Evolutionary conservation across 1,140 invertebrate genomes (phyloP).

Genomic region (Rhopalosiphum maidis): DNA sequence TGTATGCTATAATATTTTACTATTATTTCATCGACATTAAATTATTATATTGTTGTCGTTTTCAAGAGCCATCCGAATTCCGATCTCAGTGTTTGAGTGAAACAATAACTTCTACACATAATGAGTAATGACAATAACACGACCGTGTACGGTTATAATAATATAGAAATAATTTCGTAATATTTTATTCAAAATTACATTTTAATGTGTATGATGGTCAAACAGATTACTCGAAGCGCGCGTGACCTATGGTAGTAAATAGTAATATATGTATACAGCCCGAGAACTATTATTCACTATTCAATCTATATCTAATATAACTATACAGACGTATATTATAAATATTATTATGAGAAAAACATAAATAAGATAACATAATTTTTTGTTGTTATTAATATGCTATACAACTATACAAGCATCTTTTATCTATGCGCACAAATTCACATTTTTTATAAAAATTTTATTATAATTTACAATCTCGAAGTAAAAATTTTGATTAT

Average conservation of each 20-base stretch:
- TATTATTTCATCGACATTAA: background rate
- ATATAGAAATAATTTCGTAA: constrained; percentile 15
- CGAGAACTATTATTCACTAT: background rate
- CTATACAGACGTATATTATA: background rate
- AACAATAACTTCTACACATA: constrained; percentile 3
- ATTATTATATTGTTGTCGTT: constrained; percentile 5
- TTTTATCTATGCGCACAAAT: background rate
- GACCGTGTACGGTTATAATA: background rate
- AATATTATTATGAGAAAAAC: background rate
- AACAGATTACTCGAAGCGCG: background rate
- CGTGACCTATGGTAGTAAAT: background rate
- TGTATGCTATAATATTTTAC: background rate
- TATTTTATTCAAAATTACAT: background rate
- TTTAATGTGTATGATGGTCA: background rate
- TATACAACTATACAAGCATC: background rate
- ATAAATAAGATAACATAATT: too few species aligned
- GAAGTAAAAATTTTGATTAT: background rate
- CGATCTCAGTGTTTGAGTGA: background rate
- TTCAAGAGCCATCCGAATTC: background rate
- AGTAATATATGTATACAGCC: background rate
- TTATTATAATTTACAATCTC: background rate
- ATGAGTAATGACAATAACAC: background rate
- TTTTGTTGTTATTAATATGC: background rate
- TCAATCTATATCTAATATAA: background rate
- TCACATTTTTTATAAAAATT: background rate